These are phyloP conservation scores for Glyphotaelius pellucidus DNA, from an alignment of 2,888 invertebrate genomes.

Conservation along the genomic window DNA sequence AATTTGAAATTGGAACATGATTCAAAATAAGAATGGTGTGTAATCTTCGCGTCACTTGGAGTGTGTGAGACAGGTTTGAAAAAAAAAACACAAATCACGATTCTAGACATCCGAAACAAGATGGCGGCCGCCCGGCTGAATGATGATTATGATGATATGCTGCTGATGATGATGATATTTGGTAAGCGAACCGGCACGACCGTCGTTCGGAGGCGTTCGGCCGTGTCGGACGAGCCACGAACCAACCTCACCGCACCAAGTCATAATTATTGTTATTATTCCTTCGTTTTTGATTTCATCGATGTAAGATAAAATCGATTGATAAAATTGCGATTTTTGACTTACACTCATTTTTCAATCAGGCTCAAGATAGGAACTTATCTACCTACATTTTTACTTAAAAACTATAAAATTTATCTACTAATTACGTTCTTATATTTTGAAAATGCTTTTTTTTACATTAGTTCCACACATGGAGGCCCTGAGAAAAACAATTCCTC, in stretches of 20 bases:
- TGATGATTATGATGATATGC: conserved; percentile 27
- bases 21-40: conserved; percentile 13
- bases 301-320: not conserved
- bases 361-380: not conserved
- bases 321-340: not conserved
- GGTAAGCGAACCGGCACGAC: conserved; percentile 61
- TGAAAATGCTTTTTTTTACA: no score
- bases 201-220: conserved; percentile 58
- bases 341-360: not conserved
- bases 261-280: not conserved
- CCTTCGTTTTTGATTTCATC: not conserved
- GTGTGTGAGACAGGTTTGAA: conserved; percentile 22
- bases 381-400: not conserved
- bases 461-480: no score
- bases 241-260: not conserved
- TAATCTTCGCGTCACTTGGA: conserved; percentile 3
- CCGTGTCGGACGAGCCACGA: conserved; percentile 19
- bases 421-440: no score
- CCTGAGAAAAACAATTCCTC: no score
- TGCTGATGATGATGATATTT: conserved; percentile 50
- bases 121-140: conserved; percentile 57
- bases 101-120: conserved; percentile 43
- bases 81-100: conserved; percentile 41
- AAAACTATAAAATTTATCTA: no score
- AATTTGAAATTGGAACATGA: not conserved